Evolutionary conservation across 2,888 invertebrate species (phyloP), one percentile per base, ranked within the genome.

Genomic region (Osmoderma eremita): DNA sequence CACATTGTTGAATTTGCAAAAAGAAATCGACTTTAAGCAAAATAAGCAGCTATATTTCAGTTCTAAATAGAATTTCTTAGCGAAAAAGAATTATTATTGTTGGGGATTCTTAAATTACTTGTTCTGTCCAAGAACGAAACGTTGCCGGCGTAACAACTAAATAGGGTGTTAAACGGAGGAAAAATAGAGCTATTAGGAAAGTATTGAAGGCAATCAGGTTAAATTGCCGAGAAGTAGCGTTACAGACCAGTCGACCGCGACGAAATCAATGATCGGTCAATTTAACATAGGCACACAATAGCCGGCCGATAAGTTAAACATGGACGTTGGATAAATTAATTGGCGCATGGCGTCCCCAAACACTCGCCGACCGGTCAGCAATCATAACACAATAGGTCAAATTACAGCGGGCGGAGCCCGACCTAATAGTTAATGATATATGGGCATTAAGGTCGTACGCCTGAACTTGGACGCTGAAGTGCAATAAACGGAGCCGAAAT

Each of bases 351-450:
- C 68, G 65, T 68, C 53, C 64, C 61, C 65, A 68, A 68, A 68
- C 68, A 68, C 50, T 48, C 50, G 30, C 54, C 56, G 54, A 56
- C 49, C 56, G 67, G 54, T 51, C 66, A 58, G 69, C 67, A 71
- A 68, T 71, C 69, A 63, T 69, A 56, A 66, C 62, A 71, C 71
- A 71, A 70, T 69, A 68, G 71, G 65, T 69, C 69, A 69, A 73
- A 74, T 74, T 74, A 73, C 67, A 67, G 45, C 67, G 70, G 71
- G 72, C 71, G 71, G 67, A 67, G 67, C 69, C 68, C 70, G 69
- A 70, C 68, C 70, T 72, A 68, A 74, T 71, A 71, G 72, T 70
- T 70, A 72, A 71, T 73, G 74, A 74, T 73, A 70, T 70, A 73
- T 71, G 67, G 49, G 67, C 56, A 63, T 38, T 39, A 64, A 53